Evolutionary conservation across 2,888 invertebrate genomes (phyloP).

Genomic region (Hypomecis atomaria): DNA sequence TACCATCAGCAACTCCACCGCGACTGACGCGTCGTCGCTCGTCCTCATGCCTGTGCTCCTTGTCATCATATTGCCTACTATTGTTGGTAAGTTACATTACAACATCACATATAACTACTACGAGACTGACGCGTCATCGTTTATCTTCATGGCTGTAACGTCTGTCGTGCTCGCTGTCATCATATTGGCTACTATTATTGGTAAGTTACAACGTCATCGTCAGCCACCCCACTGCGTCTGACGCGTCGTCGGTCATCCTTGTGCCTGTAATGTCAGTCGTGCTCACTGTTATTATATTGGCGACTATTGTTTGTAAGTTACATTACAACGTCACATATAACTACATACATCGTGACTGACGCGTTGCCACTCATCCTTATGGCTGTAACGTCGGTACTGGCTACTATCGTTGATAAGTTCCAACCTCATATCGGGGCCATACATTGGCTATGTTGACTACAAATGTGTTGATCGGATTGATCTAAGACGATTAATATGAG

Average conservation of each 20-base stretch:
- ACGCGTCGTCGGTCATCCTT: conserved; percentile 86
- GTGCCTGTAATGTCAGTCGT: conserved; percentile 92
- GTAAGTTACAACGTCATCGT: no score
- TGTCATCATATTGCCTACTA: conserved; percentile 95
- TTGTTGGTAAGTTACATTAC: conserved; percentile 90
- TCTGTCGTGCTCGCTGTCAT: conserved; percentile 93
- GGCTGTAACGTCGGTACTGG: conserved; percentile 92
- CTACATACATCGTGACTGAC: conserved; percentile 81
- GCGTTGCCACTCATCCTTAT: conserved; percentile 89
- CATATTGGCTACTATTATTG: conserved; percentile 89
- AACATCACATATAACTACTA: neutral
- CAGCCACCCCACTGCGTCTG: conserved; percentile 25
- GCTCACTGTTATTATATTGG: conserved; percentile 95
- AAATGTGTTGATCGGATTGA: no score
- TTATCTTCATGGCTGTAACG: conserved; percentile 91
- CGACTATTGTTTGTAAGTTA: conserved; percentile 69
- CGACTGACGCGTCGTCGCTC: conserved; percentile 86
- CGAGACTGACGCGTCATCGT: conserved; percentile 74
- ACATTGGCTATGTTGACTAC: no score
- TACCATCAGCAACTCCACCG: conserved; percentile 81
- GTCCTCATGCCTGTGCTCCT: conserved; percentile 93
- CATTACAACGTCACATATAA: no score
- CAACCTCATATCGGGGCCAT: no score
- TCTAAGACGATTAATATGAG: no score
- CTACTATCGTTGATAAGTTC: conserved; percentile 95